phyloP scores from a whole-genome alignment of 2,113 vertebrate genomes.

The Acanthochromis polyacanthus region DNA sequence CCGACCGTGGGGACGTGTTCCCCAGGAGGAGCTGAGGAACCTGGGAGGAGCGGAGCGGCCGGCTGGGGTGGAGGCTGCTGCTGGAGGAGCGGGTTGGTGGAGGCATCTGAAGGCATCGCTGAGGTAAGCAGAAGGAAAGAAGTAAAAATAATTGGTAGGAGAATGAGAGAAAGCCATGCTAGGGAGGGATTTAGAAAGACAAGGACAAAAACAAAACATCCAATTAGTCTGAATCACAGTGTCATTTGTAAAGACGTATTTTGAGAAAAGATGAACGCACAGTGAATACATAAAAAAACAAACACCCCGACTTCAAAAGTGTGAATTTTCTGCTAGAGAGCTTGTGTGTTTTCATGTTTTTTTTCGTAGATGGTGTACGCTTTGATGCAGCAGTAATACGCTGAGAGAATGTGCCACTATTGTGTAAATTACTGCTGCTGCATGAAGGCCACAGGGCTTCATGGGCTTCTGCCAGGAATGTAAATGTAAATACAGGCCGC shows the following conservation, averaged over 20 bases:
- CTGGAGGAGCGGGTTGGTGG: slow-evolving; percentile 72
- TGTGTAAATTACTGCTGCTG: slow-evolving; percentile 6
- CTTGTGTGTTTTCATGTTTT: not conserved
- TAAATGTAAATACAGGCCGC: not conserved
- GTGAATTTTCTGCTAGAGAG: not conserved
- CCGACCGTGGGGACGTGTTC: slow-evolving; percentile 56
- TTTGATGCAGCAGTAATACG: slow-evolving; percentile 7
- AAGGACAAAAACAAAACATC: slow-evolving; percentile 18
- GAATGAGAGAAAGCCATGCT: not conserved
- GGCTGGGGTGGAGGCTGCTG: slow-evolving; percentile 64
- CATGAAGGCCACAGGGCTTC: not conserved
- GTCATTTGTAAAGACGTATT: not conserved
- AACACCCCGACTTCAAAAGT: slow-evolving; percentile 1
- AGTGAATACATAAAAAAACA: not conserved
- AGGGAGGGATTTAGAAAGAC: not conserved
- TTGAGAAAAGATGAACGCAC: slow-evolving; percentile 25
- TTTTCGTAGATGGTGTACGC: not conserved
- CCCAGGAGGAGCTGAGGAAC: slow-evolving; percentile 29
- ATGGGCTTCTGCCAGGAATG: not conserved
- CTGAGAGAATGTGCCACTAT: not conserved
- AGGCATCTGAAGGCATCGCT: slow-evolving; percentile 64
- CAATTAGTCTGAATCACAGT: slow-evolving; percentile 28
- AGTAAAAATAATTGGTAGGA: not conserved
- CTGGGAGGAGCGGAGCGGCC: slow-evolving; percentile 60
- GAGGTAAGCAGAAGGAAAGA: not conserved